Evolutionary conservation across 2,888 invertebrate species (phyloP).

Genomic region (Lasioglossum marginatum): DNA sequence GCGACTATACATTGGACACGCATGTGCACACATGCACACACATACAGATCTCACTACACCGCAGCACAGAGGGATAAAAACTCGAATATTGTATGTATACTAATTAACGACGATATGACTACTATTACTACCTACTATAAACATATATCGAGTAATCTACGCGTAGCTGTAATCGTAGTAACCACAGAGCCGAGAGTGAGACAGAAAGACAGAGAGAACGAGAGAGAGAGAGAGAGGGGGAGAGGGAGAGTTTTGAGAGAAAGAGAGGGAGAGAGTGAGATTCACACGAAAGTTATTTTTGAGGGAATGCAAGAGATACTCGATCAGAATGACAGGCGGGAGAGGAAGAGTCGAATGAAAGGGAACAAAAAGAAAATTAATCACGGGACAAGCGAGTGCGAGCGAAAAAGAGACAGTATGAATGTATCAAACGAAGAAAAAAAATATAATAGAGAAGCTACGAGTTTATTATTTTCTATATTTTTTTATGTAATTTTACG

Average conservation of each 20-base stretch:
- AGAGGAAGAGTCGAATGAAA: slow-evolving; percentile 33
- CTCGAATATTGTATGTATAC: slow-evolving; percentile 63
- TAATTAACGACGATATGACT: slow-evolving; percentile 61
- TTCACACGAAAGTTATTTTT: slow-evolving; percentile 46
- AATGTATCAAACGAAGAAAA: slow-evolving; percentile 48
- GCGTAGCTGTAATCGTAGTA: slow-evolving; percentile 47
- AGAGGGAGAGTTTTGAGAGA: slow-evolving; percentile 23
- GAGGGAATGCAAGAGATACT: slow-evolving; percentile 48
- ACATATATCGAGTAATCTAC: slow-evolving; percentile 28
- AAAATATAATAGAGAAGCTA: slow-evolving; percentile 72
- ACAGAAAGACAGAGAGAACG: background rate
- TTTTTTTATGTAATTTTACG: slow-evolving; percentile 85
- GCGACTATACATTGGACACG: background rate
- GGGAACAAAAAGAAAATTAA: slow-evolving; percentile 50
- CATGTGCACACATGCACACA: background rate
- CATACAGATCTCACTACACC: slow-evolving; percentile 33
- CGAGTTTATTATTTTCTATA: slow-evolving; percentile 84
- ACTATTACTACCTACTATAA: slow-evolving; percentile 41
- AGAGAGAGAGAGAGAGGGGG: background rate
- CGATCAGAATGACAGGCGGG: slow-evolving; percentile 8
- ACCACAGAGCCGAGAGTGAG: slow-evolving; percentile 51
- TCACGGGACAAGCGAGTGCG: slow-evolving; percentile 40
- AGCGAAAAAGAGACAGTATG: slow-evolving; percentile 32
- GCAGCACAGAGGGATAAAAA: slow-evolving; percentile 27
- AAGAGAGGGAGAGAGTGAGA: slow-evolving; percentile 39